Evolutionary conservation across 1,140 invertebrate species (phyloP), one percentile per base, ranked within the genome.

Genomic region (Drosophila suzukii): DNA sequence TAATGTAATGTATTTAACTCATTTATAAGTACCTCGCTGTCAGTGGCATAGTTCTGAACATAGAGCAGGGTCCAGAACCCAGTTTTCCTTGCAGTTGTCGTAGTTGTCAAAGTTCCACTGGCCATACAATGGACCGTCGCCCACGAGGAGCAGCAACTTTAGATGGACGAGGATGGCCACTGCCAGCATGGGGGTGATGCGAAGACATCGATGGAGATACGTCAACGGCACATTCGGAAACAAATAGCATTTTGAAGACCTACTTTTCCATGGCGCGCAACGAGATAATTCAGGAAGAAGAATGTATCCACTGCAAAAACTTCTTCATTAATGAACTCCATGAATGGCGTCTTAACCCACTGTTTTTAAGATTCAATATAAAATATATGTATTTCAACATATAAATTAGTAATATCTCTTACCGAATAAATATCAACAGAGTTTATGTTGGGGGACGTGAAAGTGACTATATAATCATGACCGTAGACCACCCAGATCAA

Each of bases 241-340:
- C 8, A 34, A 34, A 4, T 20, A n/a, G 12, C 6, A 20, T 6
- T 8, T 20, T 41, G 6, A 13, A 3, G 3, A 95, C 94, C 84
- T 93, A 93, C 86, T 94, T 93, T 58, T 95, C 95, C 50, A 96
- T 91, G 78, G 95, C 94, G 15, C 94, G 92, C n/a, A 96, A 91
- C 0, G 95, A 83, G 24, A 95, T 93, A 67, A 82, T 95, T 95
- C 2, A 96, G 81, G 56, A 96, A 93, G 41, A 96, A 92, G 90
- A 96, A 96, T 13, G 94, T 95, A 73, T 96, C 95, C 6, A 96
- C 95, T 4, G 95, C 89, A 3, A 96, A 91, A 0, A 94, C 93
- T 3, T 93, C 94, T 77, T 94, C 93, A 4, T 94, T 56, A 4
- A 93, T 74, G 15, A 95, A 93, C 61, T 94, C 94, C 6, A 93